Base-by-base conservation (phyloP, 2,888 invertebrate genomes). In the Isoperla grammatica region DNA sequence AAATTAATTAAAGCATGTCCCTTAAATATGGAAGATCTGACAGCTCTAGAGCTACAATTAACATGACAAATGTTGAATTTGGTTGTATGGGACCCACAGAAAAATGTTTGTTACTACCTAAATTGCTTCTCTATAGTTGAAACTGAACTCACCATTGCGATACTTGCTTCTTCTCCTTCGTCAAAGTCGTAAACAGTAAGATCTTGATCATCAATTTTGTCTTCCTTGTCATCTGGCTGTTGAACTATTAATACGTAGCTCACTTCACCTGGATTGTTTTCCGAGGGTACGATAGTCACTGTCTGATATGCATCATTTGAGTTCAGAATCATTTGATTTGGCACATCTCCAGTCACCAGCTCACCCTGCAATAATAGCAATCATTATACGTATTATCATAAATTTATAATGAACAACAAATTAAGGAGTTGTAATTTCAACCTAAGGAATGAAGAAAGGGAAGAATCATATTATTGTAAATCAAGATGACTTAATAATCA, bases 161-260 rank as follows among this genome's bases (percentile, higher is more conserved):
- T 67, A 19, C 73, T 77, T 23, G 76, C 78, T 58, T 83, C 84
- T 66, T 86, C 85, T 1, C 79, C 84, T 60, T 85, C 85, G 68
- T 88, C 87, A 70, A 90, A 89, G 70, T 84, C 87, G 70, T 88
- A 89, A 2, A 89, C 87, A 46, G 81, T 80, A 74, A 83, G 78
- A 71, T 83, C 77, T 19, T 75, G 68, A 65, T 82, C 81, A 0
- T 78, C 76, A 15, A 71, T 71, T 78, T 79, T 57, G 20, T 53
- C 53, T 72, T 71, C 67, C 2, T 81, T 80, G 9, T 81, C 81
- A 57, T 81, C 83, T 4, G 85, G 84, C 67, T 87, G 87, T 69
- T 88, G 87, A 11, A 94, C 90, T 59, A 94, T 90, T 12, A 94
- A 79, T 0, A 95, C 90, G 70, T 93, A 94, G 75, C 90, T 91